A percentile compares a stretch with the other conserved stretches of the same genome.
Conservation (phyloP, 1,140 invertebrate species). For the Rhyacophila brunnea region DNA sequence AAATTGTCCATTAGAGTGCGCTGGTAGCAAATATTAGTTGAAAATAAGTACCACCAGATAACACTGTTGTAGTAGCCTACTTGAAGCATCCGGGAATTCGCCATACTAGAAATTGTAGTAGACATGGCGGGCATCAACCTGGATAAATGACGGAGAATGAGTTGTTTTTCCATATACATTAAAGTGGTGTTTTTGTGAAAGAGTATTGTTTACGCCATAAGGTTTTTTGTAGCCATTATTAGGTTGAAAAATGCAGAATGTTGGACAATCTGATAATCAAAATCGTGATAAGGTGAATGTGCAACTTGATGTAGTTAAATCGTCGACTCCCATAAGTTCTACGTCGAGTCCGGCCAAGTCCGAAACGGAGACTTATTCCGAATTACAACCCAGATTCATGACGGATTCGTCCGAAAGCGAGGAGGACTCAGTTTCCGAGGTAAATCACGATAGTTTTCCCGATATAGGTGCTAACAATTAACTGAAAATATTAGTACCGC, state of each 20-base stretch:
- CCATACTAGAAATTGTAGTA: slow-evolving; percentile 55
- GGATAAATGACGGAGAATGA: slow-evolving; percentile 64
- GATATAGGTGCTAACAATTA: slow-evolving; percentile 52
- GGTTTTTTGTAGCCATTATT: slow-evolving; percentile 36
- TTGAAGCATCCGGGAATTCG: slow-evolving; percentile 58
- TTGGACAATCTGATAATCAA: slow-evolving; percentile 77
- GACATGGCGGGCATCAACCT: slow-evolving; percentile 71
- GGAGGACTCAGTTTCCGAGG: slow-evolving; percentile 90
- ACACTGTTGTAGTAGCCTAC: slow-evolving; percentile 54
- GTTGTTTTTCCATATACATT: slow-evolving; percentile 38
- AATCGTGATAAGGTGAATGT: slow-evolving; percentile 70
- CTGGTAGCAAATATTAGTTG: too few relatives aligned
- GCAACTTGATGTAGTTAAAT: slow-evolving; percentile 58
- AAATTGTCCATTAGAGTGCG: too few relatives aligned
- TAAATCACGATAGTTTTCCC: slow-evolving; percentile 61
- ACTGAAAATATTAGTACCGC: slow-evolving; percentile 53
- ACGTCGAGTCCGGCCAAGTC: slow-evolving; percentile 67
- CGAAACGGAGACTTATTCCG: slow-evolving; percentile 75
- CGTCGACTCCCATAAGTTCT: slow-evolving; percentile 56
- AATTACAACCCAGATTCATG: slow-evolving; percentile 76
- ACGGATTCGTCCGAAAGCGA: slow-evolving; percentile 89
- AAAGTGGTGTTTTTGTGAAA: slow-evolving; percentile 35
- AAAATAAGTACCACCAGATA: slow-evolving; percentile 42
- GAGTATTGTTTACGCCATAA: slow-evolving; percentile 20
- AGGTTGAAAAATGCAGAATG: slow-evolving; percentile 80